Base-by-base conservation (phyloP, 2,113 vertebrate genomes). In the Scolopax mira region DNA sequence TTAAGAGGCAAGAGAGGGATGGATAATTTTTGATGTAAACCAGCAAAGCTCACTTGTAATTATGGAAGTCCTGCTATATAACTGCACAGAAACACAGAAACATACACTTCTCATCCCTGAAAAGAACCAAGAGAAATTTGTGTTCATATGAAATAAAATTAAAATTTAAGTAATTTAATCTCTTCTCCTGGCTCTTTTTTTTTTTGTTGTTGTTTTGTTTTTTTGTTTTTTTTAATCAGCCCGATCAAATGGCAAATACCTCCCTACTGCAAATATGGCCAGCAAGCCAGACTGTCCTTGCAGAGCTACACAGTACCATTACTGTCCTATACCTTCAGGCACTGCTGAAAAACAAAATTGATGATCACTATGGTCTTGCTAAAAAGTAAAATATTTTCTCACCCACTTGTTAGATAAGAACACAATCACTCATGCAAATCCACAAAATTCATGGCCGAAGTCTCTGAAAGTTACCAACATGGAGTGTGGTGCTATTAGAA, bases 151-250 rank as follows among this genome's bases (percentile, higher is more conserved):
- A 86, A 95, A 85, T 41, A 62, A 70, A 87, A 58, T 33, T 4
- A 77, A 94, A 73, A 79, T 61, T 37, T 72, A 73, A n/a, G 73
- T 93, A 73, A 79, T 61, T 37, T 72, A 73, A n/a, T 73, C 5
- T 61, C 17, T 87, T 86, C 8, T 49, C 4, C 41, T 62, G 6
- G 5, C 7, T 31, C 5, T 23, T 33, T 19, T 41, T 81, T 66
- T 41, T 13, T 19, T 7, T 27, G 11, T 30, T 69, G n/a, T n/a
- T n/a, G n/a, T n/a, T 23, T 33, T 19, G 35, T 81, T 66, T 41
- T 13, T 19, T 7, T 27, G 11, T 30, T 69, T 62, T 55, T 30
- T 42, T 7, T 1, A 1, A 13, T 83, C 27, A 74, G 37, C 25
- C 22, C 2, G 3, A 49, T 77, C 51, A 84, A 88, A 70, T 52